These are phyloP conservation scores for Sphenopsis melanotis DNA, from an alignment of 2,797 vertebrate species.

Conservation along the genomic window DNA sequence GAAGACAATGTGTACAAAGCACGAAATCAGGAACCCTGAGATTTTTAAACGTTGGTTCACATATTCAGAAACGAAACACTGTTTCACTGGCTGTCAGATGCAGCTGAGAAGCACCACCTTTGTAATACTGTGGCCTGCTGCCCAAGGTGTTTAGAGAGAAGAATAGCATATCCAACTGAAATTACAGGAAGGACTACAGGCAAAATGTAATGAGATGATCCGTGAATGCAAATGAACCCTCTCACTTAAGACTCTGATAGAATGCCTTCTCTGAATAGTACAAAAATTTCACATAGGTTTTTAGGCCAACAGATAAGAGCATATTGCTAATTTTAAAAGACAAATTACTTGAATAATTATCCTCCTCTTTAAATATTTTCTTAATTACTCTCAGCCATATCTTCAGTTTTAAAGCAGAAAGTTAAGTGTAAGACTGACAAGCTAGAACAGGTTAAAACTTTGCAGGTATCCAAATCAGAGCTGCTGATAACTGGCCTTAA, in stretches of 20 bases:
- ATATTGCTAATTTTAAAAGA: slow-evolving; percentile 29
- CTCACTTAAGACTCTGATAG: not conserved
- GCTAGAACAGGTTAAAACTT: slow-evolving; percentile 3
- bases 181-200: not conserved
- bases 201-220: slow-evolving; percentile 11
- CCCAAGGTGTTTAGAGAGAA: not conserved
- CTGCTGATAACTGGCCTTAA: not conserved
- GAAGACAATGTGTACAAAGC: not conserved
- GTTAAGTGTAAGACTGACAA: not conserved
- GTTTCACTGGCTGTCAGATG: not conserved
- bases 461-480: not conserved
- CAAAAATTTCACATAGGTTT: not conserved
- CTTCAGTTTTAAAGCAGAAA: slow-evolving; percentile 23
- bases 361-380: slow-evolving; percentile 7
- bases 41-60: not conserved
- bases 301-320: slow-evolving; percentile 41
- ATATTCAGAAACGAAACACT: not conserved
- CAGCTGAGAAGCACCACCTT: not conserved
- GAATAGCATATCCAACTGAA: not conserved
- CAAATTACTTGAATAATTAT: slow-evolving; percentile 53
- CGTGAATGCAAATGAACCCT: slow-evolving; percentile 34
- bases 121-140: not conserved
- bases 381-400: slow-evolving; percentile 23
- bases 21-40: not conserved
- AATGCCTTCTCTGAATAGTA: not conserved